Base-by-base conservation (phyloP, 2,113 vertebrate genomes). In the Microtus ochrogaster region DNA sequence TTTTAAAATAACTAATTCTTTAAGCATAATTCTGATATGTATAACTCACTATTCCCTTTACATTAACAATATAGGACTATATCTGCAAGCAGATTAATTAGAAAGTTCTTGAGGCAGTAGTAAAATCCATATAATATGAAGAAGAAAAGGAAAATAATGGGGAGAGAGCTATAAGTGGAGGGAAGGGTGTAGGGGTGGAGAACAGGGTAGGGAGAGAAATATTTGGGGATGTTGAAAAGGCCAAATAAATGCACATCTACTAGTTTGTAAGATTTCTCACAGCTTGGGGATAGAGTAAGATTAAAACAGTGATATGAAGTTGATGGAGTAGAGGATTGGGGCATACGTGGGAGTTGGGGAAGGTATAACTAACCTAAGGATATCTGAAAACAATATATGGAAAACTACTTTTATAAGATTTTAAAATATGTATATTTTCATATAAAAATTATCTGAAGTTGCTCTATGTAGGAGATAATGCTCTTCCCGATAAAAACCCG, bases 1-100 rank as follows among this genome's bases (percentile, higher is more conserved):
- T 36, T 91, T 81, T 49, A 47, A 94, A 92, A 94, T 85, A 94
- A 68, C 5, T 28, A 17, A 93, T n/a, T 30, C 41, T 72, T 92
- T 61, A 86, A 52, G 81, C 61, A 79, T 44, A 55, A 58, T 79
- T 92, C 33, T 92, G 47, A 28, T 41, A 39, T 39, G 36, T 72
- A 12, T 47, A 94, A 96, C 7, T 47, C 33, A 70, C 49, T 47
- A 76, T 49, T 74, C 39, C 74, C 52, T 94, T 63, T 26, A 83
- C n/a, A 78, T 30, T 36, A 72, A 33, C 2, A 77, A 24, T 47
- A 44, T 3, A 39, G 66, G 39, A 55, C 36, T 65, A 70, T 33
- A 49, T 78, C 6, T 52, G 7, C 30, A 87, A 41, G 22, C 49
- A 84, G 39, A 4, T 83, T 84, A 84, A 90, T 66, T 41, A 96